Base-by-base conservation (phyloP, 2,797 vertebrate species). In the Phataginus tetradactyla region DNA sequence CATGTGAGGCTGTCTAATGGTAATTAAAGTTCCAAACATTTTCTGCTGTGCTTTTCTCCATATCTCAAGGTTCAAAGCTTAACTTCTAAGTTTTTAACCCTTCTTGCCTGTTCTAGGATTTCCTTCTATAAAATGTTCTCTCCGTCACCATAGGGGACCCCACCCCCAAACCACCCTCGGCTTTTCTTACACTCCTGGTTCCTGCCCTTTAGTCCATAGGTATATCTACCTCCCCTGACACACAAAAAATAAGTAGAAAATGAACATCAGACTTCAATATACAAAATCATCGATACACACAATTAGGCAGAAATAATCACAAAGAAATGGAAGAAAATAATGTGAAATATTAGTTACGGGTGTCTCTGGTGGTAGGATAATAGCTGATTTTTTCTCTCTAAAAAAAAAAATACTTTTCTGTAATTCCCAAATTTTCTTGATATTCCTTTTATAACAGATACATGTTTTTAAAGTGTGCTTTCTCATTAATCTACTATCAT, bases 311-410 rank as follows among this genome's bases (percentile, higher is more conserved):
- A 88, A 91, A 79, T 4, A 59, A 53, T 39, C 61, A 86, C 32
- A 37, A 88, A 79, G 57, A 90, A 75, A 78, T n/a, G 5, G 29
- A 86, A 80, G 78, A 66, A 96, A 96, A 83, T 32, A 15, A 7
- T 55, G 21, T 45, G 20, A 86, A 77, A 55, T 68, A 25, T 71
- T 21, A 39, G 51, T 10, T 29, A 34, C 21, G 7, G 14, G 18
- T 78, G 55, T 90, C 32, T 84, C 84, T 63, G 55, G 10, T 71
- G 3, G 61, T 21, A 77, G 7, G 4, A 64, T 29, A 32, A 32
- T 0, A 64, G 61, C 15, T 72, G 53, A 49, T 49, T 64, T 88
- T 88, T 61, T 59, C 20, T 80, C 42, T 72, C 39, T 25, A 12
- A 39, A 75, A 78, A 74, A 78, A 74, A 90, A 49, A 80, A 4